Evolutionary conservation across 2,797 vertebrate genomes (phyloP), one percentile per base, ranked within the genome.

Genomic region (Cossypha heuglini): DNA sequence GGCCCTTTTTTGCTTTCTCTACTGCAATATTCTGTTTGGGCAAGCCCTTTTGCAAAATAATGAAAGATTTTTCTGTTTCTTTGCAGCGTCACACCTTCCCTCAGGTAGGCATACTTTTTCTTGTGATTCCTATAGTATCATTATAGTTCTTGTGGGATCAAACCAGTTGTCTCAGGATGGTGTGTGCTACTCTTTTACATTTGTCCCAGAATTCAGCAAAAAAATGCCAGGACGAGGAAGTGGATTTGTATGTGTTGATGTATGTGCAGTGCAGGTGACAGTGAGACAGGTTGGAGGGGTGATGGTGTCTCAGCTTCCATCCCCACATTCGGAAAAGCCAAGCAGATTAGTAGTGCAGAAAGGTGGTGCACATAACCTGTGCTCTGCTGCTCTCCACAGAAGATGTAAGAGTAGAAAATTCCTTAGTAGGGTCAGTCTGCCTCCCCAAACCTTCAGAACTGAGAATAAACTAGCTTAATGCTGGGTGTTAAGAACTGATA

Each of bases 41-140:
- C 29, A 83, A 79, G 6, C 5, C 26, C 16, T 79, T 49, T 17
- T 55, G 24, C n/a, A 71, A 73, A 93, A 64, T 89, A 80, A 74
- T 58, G 68, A 83, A 63, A 71, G 12, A 22, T 74, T 45, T 38
- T 64, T 90, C 55, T 88, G 26, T 91, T 96, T 80, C 28, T 80
- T 96, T 96, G 38, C 89, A 96, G 96, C 95, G 94, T 68, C 86
- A 96, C 10, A 96, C 93, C n/a, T 94, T 77, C 58, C 96, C 96
- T 9, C 94, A 96, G 93, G 96, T 96, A 96, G 63, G 58, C 29
- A 48, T 29, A 11, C 2, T 19, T 33, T 64, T 71, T 22, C 26
- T 57, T 43, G 7, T 38, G 6, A 31, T 46, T 73, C 42, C 31
- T 62, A 0, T 4, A 42, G 20, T 10, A n/a, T 12, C 24, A 25